Percentiles rank a stretch among this genome's conserved stretches.
Evolutionary conservation across 2,797 vertebrate species (phyloP).

Genomic region (Neosalanx taihuensis): DNA sequence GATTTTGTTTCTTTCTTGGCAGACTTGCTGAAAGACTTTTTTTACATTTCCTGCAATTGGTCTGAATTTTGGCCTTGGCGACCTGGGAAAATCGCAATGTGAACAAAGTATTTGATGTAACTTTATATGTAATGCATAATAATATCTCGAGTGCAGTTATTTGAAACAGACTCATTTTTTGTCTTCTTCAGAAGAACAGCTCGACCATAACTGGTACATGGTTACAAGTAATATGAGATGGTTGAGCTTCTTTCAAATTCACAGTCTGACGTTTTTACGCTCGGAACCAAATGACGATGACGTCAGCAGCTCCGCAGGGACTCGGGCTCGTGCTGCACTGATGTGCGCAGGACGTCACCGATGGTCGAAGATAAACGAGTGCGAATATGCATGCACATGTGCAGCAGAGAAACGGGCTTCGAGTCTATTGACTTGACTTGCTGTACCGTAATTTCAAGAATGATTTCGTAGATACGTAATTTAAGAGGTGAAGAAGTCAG

Average conservation of each 20-base stretch:
- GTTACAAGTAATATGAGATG: conserved; percentile 21
- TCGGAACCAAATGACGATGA: conserved; percentile 57
- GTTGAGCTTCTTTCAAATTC: conserved; percentile 31
- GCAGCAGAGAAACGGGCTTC: neutral
- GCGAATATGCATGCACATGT: neutral
- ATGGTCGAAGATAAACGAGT: neutral
- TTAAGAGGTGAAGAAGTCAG: too few species aligned
- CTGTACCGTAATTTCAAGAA: too few species aligned
- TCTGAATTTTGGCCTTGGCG: conserved; percentile 32
- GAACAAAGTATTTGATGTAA: neutral
- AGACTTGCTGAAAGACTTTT: conserved; percentile 31
- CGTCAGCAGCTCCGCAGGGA: conserved; percentile 48
- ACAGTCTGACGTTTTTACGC: conserved; percentile 38
- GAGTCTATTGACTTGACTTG: too few species aligned
- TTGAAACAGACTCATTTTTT: too few species aligned
- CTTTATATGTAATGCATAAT: neutral
- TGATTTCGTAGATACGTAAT: too few species aligned
- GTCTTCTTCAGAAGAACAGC: too few species aligned
- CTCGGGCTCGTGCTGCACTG: conserved; percentile 31
- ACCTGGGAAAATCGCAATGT: neutral
- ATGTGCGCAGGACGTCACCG: conserved; percentile 68
- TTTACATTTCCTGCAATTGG: conserved; percentile 38
- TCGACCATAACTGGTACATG: conserved; percentile 22
- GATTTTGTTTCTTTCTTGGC: conserved; percentile 34
- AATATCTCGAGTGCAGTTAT: neutral